These are phyloP conservation scores for Anhinga rufa DNA, from an alignment of 2,113 vertebrate species.

Conservation along the genomic window DNA sequence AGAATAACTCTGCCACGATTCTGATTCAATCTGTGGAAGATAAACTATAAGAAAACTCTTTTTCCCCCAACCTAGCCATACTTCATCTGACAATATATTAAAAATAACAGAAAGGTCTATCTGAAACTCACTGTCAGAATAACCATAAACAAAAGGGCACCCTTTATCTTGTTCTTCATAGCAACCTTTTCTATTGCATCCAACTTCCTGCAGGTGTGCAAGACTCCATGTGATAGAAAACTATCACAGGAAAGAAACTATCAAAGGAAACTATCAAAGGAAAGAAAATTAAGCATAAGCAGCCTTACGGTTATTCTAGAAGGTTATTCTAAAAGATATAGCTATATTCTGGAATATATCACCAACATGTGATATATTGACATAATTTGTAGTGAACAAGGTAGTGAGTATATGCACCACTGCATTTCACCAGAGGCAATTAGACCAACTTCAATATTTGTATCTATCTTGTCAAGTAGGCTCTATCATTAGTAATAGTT, in stretches of 20 bases:
- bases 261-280: too few species aligned
- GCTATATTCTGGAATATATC: too few species aligned
- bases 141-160: not conserved
- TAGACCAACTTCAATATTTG: not conserved
- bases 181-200: not conserved
- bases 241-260: too few species aligned
- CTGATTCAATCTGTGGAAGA: not conserved
- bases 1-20: not conserved
- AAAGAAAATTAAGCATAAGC: not conserved
- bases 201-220: not conserved
- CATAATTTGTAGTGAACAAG: not conserved
- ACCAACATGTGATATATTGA: not conserved
- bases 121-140: not conserved
- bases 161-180: not conserved
- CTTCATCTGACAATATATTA: not conserved
- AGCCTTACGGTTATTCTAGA: not conserved
- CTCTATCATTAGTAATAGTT: not conserved
- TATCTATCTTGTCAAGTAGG: not conserved
- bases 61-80: not conserved
- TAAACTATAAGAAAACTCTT: not conserved
- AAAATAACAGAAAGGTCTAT: not conserved
- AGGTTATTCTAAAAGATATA: not conserved
- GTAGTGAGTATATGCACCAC: not conserved
- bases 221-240: not conserved
- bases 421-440: not conserved